Evolutionary conservation across 2,888 invertebrate genomes (phyloP), one percentile per base, ranked within the genome.

Genomic region (Pammene fasciana): DNA sequence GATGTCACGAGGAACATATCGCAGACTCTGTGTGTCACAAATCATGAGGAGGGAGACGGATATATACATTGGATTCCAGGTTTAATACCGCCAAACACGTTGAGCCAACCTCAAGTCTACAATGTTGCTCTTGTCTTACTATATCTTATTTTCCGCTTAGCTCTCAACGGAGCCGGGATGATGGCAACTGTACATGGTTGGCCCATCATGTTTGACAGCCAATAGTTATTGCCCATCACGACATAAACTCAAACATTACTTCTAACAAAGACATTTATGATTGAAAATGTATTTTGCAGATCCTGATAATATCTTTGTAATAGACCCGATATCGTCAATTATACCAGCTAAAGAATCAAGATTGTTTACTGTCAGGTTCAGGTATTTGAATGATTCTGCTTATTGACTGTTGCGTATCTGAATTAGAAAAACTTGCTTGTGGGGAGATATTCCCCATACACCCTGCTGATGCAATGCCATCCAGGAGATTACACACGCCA

Each of bases 41-140:
- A 93, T 76, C 92, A 93, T 73, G 84, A 85, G 57, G 78, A 79
- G n/a, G 81, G 83, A 34, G 90, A 91, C 16, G 90, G 89, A 0
- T 87, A 82, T 67, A 86, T 92, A 60, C 87, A 88, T 65, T 93
- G 93, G 93, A 75, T 89, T 71, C 82, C 89, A 86, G 93, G 93
- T 67, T 54, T 2, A n/a, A 54, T n/a, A n/a, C 8, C n/a, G 34
- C n/a, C 7, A 8, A 34, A 54, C 8, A 34, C 34, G 54, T 54
- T 54, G 34, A 34, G 34, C 34, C 48, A 48, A 16, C 16, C 11
- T 11, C 14, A 11, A 5, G 11, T 0, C 4, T 50, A 26, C 50
- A 50, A 9, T 3, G 50, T 26, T 50, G 11, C 18, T 11, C 10
- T 43, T 10, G 10, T 43, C 43, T 43, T 11, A 43, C 11, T 46